Base-by-base conservation (phyloP, 2,797 vertebrate genomes). In the Silurus aristotelis region DNA sequence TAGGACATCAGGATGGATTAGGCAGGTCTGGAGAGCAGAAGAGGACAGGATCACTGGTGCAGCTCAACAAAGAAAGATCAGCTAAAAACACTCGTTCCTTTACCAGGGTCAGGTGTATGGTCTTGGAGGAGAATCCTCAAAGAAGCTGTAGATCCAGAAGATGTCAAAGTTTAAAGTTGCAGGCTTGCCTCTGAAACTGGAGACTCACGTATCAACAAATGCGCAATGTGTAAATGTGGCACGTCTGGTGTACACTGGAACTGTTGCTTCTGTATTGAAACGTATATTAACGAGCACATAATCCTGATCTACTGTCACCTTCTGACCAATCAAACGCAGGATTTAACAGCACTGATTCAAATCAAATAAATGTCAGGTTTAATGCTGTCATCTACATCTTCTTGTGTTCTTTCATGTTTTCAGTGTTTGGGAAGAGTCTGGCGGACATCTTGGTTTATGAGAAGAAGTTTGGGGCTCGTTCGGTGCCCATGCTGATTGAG, bases 401-500 rank as follows among this genome's bases (percentile, higher is more conserved):
- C 2, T 77, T 43, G 14, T 48, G 31, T 25, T 67, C 13, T 77
- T 38, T 38, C 5, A 52, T 46, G 13, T 48, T 52, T 25, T 64
- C 89, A 81, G 97, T 99, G 85, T 99, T 99, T 22, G 97, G 97
- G 77, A 97, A 97, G 90, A 90, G 89, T 66, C 93, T 99, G 87
- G 90, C 89, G 10, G 97, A 99, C 70, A 99, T 96, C 0, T 88
- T 99, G 71, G 93, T 91, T 0, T 96, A 97, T 0, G 98, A 99
- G 88, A 96, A 96, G 89, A 95, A 95, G 5, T 96, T 96, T 0
- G 98, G 98, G 15, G 92, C 94, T 82, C 96, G 94, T 2, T 92
- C 91, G 84, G 97, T 99, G 77, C 98, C 98, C 46, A 95, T 98
- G 89, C 93, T 99, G 89, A 96, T 99, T 89, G 96, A 98, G 94